Conservation (phyloP, 23 tunicate genomes). For the Styela clava region DNA sequence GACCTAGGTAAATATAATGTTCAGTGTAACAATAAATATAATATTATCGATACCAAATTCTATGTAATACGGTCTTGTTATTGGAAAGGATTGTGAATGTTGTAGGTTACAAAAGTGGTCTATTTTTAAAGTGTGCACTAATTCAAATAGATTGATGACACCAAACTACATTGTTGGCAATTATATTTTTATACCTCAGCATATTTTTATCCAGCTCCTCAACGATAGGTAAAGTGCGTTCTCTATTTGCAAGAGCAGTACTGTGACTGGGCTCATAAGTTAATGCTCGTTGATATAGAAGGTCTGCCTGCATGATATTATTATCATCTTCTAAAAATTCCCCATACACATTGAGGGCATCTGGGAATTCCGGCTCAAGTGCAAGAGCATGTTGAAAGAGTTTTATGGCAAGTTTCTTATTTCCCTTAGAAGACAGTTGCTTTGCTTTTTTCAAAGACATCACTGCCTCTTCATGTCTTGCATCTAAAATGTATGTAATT, state of each 20-base stretch:
- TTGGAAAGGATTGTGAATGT: too few species aligned
- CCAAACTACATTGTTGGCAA: too few species aligned
- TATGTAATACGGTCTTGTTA: too few species aligned
- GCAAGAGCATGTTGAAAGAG: constrained; percentile 83
- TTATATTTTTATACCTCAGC: too few species aligned
- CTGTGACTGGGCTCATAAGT: constrained; percentile 61
- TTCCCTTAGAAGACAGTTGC: constrained; percentile 49
- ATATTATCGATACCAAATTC: too few species aligned
- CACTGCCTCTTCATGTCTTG: constrained; percentile 50
- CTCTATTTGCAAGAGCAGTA: constrained; percentile 74
- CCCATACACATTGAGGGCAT: constrained; percentile 74
- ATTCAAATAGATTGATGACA: too few species aligned
- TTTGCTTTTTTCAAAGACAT: constrained; percentile 71
- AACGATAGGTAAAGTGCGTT: constrained; percentile 78
- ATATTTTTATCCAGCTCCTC: constrained; percentile 67
- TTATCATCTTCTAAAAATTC: constrained; percentile 86
- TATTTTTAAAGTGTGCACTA: too few species aligned
- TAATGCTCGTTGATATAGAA: constrained; percentile 80
- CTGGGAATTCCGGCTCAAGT: constrained; percentile 62
- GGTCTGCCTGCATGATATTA: constrained; percentile 80
- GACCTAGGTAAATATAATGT: too few species aligned
- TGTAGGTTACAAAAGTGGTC: too few species aligned
- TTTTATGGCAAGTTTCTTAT: constrained; percentile 73
- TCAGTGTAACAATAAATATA: too few species aligned
- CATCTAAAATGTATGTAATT: constrained; percentile 12